Evolutionary conservation across 2,888 invertebrate genomes (phyloP).

Genomic region (Eristalinus aeneus): DNA sequence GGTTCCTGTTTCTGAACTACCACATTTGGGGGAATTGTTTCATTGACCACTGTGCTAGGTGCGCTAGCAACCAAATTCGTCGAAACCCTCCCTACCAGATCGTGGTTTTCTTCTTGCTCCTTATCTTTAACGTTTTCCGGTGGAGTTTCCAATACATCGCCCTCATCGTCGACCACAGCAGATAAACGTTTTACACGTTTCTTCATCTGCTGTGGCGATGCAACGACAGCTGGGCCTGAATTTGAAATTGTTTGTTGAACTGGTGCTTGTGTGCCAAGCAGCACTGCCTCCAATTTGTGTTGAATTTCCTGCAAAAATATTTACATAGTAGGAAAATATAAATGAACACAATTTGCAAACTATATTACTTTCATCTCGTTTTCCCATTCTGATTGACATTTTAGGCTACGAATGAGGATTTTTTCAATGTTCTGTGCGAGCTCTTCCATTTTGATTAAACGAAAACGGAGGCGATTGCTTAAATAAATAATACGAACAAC

Average conservation of each 20-base stretch:
- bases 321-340: not conserved
- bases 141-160: constrained; percentile 32
- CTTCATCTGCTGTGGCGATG: constrained; percentile 77
- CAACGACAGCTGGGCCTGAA: not conserved
- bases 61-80: not conserved
- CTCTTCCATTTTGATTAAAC: constrained; percentile 59
- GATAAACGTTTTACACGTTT: constrained; percentile 76
- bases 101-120: constrained; percentile 13
- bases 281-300: constrained; percentile 29
- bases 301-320: constrained; percentile 37
- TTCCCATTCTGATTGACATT: constrained; percentile 43
- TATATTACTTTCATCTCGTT: constrained; percentile 40
- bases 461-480: not conserved
- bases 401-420: constrained; percentile 42
- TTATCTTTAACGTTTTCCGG: not conserved
- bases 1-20: constrained; percentile 38
- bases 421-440: constrained; percentile 35
- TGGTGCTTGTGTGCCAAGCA: constrained; percentile 25
- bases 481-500: not conserved
- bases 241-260: not conserved
- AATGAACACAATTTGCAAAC: not conserved
- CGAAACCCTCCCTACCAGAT: not conserved
- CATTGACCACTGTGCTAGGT: constrained; percentile 18
- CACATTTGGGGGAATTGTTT: not conserved
- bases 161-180: constrained; percentile 74